Percentiles rank a stretch among this genome's conserved stretches.
phyloP scores from a whole-genome alignment of 2,797 vertebrate genomes.

The Pteronotus mesoamericanus region DNA sequence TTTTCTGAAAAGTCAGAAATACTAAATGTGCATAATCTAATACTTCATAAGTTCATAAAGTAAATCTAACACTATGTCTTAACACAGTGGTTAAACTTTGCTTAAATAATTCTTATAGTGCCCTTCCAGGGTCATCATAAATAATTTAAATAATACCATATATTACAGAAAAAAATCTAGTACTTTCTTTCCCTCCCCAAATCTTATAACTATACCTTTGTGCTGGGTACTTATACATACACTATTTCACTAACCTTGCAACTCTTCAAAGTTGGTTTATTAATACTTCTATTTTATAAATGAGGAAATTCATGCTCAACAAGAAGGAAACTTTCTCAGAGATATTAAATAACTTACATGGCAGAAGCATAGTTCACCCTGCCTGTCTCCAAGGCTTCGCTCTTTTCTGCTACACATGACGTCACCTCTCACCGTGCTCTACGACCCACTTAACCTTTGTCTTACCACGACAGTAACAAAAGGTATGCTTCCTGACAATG shows the following conservation, averaged over 20 bases:
- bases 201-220: background rate
- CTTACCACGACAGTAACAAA: background rate
- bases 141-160: background rate
- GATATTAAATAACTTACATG: background rate
- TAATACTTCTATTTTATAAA: background rate
- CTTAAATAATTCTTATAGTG: background rate
- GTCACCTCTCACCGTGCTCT: background rate
- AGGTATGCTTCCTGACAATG: background rate
- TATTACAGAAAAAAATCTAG: background rate
- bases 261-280: background rate
- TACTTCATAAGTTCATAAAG: background rate
- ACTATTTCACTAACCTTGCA: background rate
- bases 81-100: background rate
- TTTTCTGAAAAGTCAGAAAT: slow-evolving; percentile 13
- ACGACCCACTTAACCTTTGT: background rate
- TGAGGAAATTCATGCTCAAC: background rate
- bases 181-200: background rate
- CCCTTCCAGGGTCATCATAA: background rate
- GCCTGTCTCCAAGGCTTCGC: background rate
- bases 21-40: slow-evolving; percentile 8
- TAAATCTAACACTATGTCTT: background rate
- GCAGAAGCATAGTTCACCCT: background rate
- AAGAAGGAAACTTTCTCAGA: background rate
- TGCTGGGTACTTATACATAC: background rate
- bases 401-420: background rate